These are phyloP conservation scores for Euclidia mi DNA, from an alignment of 2,888 invertebrate species.

Conservation along the genomic window DNA sequence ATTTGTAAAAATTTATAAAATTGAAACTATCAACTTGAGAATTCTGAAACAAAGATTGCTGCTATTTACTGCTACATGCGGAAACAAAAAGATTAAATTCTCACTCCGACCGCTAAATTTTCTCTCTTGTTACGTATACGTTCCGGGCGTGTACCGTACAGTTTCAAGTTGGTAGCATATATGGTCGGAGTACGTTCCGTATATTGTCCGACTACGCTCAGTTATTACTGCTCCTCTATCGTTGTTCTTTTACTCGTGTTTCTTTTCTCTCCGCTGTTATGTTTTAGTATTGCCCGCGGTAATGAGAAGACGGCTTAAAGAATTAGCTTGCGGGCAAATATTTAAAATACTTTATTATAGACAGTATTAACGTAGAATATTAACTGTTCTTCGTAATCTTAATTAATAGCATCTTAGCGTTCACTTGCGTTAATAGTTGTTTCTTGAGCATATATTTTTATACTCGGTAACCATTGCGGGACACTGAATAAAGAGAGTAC, in stretches of 20 bases:
- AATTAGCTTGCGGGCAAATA: conserved; percentile 7
- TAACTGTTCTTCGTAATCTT: neutral
- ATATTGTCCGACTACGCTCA: conserved; percentile 11
- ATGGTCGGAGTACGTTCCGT: neutral
- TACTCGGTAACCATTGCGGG: too few species aligned
- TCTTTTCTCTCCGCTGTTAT: conserved; percentile 15
- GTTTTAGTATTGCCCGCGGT: conserved; percentile 7
- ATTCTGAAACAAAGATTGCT: too few species aligned
- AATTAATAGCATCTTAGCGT: neutral
- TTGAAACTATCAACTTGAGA: too few species aligned
- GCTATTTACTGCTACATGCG: too few species aligned
- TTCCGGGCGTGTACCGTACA: too few species aligned
- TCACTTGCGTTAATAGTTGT: neutral
- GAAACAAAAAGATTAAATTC: neutral
- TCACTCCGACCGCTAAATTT: neutral
- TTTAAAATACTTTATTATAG: conserved; percentile 5
- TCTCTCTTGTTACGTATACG: too few species aligned
- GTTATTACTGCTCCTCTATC: conserved; percentile 17
- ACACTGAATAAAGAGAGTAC: too few species aligned
- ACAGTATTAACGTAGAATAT: neutral
- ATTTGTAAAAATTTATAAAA: too few species aligned
- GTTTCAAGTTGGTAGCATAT: too few species aligned
- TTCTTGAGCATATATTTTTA: too few species aligned
- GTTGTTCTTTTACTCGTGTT: conserved; percentile 12
- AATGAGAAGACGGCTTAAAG: neutral